Conservation (phyloP, 2,113 vertebrate species). For the Oreochromis niloticus region DNA sequence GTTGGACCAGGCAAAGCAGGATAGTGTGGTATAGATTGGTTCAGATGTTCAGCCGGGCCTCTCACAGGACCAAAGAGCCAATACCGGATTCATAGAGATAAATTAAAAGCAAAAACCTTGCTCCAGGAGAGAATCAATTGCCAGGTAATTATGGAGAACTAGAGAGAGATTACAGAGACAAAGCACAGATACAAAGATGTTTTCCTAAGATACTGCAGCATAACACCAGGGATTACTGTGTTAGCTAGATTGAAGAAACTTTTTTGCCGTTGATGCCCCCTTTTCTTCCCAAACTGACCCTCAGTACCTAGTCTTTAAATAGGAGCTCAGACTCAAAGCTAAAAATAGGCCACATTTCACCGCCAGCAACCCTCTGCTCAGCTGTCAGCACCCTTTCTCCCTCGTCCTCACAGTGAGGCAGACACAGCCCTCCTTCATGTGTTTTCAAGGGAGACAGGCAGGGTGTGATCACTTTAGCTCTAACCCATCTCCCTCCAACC, state of each 20-base stretch:
- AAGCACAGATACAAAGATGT: constrained; percentile 37
- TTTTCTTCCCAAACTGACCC: background rate
- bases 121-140: constrained; percentile 29
- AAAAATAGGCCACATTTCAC: constrained; percentile 53
- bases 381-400: constrained; percentile 62
- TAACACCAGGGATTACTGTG: constrained; percentile 2
- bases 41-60: constrained; percentile 8
- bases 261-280: background rate
- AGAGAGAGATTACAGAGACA: constrained; percentile 39
- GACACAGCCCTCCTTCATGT: constrained; percentile 49
- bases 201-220: background rate
- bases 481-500: constrained; percentile 43
- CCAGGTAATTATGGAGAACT: constrained; percentile 53
- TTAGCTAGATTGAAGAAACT: background rate
- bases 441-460: constrained; percentile 49
- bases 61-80: constrained; percentile 16
- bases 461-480: constrained; percentile 50
- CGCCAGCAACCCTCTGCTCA: constrained; percentile 43
- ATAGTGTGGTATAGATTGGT: background rate
- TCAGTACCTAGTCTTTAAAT: constrained; percentile 48
- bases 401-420: constrained; percentile 43
- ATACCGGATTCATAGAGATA: constrained; percentile 29
- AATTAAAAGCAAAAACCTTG: constrained; percentile 39
- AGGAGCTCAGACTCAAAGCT: constrained; percentile 38
- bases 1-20: background rate